Percentiles rank a stretch among this genome's conserved stretches.
Conservation (phyloP, 2,113 vertebrate genomes). For the Phyllopteryx taeniolatus region DNA sequence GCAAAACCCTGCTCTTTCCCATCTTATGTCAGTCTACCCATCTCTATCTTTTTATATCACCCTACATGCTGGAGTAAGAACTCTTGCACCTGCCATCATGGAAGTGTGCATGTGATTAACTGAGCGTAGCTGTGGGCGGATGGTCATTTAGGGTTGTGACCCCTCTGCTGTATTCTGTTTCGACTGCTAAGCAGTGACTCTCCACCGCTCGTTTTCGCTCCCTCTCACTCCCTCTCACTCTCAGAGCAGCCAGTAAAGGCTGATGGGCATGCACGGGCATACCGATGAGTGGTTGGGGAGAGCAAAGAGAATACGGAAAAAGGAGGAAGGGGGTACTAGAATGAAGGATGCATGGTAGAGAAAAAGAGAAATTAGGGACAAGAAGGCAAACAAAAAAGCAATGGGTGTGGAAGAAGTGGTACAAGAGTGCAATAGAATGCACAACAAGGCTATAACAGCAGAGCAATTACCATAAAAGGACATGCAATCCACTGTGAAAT, state of each 20-base stretch:
- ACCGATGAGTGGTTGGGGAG: conserved; percentile 52
- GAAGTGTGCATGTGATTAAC: conserved; percentile 51
- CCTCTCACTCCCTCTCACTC: conserved; percentile 27
- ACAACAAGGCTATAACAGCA: conserved; percentile 12
- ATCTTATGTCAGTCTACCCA: background rate
- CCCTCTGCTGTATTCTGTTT: conserved; percentile 64
- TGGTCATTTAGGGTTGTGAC: conserved; percentile 59
- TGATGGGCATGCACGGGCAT: conserved; percentile 58
- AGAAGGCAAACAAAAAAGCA: conserved; percentile 31
- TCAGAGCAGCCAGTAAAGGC: conserved; percentile 51
- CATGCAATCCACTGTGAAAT: conserved; percentile 57
- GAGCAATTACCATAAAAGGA: conserved; percentile 53
- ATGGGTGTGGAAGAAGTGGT: conserved; percentile 40
- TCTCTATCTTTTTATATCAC: background rate
- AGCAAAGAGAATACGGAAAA: conserved; percentile 14
- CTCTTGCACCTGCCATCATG: conserved; percentile 58
- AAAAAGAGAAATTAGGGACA: conserved; percentile 23
- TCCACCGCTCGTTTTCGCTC: conserved; percentile 12
- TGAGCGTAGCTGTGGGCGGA: conserved; percentile 28
- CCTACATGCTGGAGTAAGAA: conserved; percentile 32
- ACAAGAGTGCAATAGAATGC: conserved; percentile 3
- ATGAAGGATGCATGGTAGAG: conserved; percentile 11
- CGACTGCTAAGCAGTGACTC: conserved; percentile 56
- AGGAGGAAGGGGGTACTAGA: conserved; percentile 21
- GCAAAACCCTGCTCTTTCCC: background rate